Percentiles rank a stretch among this genome's conserved stretches.
These are phyloP conservation scores for Apostichopus parvimensis DNA, from an alignment of 35 echinoderm and acorn worm species.

Conservation along the genomic window DNA sequence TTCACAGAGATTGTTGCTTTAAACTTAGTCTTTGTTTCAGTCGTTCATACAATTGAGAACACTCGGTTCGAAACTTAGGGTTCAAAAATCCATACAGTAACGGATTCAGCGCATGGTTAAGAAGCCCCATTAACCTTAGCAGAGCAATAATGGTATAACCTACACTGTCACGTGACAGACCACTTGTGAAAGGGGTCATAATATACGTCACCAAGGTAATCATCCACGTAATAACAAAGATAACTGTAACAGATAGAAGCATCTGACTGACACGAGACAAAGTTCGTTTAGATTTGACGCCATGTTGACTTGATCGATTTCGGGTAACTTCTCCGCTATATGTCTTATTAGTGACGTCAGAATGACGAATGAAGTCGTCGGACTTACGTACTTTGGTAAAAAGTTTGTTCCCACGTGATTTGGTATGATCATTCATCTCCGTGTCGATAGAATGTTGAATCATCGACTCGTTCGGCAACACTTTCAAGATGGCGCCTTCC, in stretches of 20 bases:
- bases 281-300: neutral
- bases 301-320: no score
- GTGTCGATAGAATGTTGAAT: no score
- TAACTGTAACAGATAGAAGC: constrained; percentile 17
- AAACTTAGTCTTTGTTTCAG: no score
- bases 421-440: no score
- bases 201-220: neutral
- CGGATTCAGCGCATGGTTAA: constrained; percentile 30
- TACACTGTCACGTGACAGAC: neutral
- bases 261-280: constrained; percentile 27
- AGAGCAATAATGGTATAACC: neutral
- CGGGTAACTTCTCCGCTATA: no score
- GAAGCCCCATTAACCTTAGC: neutral
- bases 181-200: neutral
- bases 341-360: no score
- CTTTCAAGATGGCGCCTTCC: no score
- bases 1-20: no score
- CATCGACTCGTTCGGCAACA: no score
- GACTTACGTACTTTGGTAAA: no score
- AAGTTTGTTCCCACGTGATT: no score
- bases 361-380: no score
- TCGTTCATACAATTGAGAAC: neutral
- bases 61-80: constrained; percentile 31
- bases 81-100: constrained; percentile 43
- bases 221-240: constrained; percentile 30